Percentiles rank a stretch among this genome's conserved stretches.
These are phyloP conservation scores for Dufourea novaeangliae DNA, from an alignment of 1,140 invertebrate genomes.

Conservation along the genomic window DNA sequence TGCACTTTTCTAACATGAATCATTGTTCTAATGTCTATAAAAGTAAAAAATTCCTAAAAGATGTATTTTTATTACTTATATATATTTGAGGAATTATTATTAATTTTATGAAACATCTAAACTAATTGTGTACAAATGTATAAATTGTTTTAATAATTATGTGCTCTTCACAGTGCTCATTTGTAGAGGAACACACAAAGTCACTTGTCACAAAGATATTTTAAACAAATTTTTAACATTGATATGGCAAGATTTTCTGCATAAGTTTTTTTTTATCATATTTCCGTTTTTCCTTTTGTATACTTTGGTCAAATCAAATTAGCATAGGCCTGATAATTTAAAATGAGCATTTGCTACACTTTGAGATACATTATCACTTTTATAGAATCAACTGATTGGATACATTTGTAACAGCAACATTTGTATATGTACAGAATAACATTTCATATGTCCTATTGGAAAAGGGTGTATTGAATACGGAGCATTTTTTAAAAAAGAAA, in stretches of 20 bases:
- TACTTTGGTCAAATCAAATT: not conserved
- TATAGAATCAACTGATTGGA: slow-evolving; percentile 53
- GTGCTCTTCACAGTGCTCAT: not conserved
- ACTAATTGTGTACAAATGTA: slow-evolving; percentile 4
- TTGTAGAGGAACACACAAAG: slow-evolving; percentile 30
- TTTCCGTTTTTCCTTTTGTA: not conserved
- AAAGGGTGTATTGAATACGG: not conserved
- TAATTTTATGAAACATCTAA: slow-evolving; percentile 14
- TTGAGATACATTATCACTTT: slow-evolving; percentile 25
- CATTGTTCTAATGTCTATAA: not conserved
- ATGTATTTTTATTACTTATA: not conserved
- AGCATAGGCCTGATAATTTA: not conserved
- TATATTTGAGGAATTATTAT: not conserved
- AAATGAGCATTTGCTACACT: not conserved
- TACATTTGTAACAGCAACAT: slow-evolving; percentile 58
- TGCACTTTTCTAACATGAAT: not conserved
- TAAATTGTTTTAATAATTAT: slow-evolving; percentile 29
- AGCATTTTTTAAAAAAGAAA: not conserved
- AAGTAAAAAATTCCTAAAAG: not conserved
- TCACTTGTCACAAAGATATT: slow-evolving; percentile 16
- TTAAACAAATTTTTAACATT: slow-evolving; percentile 5
- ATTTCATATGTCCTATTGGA: not conserved
- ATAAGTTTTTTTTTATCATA: not conserved
- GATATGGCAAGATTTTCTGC: not conserved
- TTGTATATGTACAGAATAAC: slow-evolving; percentile 8